Evolutionary conservation across 2,113 vertebrate species (phyloP).

Genomic region (Clarias magur): DNA sequence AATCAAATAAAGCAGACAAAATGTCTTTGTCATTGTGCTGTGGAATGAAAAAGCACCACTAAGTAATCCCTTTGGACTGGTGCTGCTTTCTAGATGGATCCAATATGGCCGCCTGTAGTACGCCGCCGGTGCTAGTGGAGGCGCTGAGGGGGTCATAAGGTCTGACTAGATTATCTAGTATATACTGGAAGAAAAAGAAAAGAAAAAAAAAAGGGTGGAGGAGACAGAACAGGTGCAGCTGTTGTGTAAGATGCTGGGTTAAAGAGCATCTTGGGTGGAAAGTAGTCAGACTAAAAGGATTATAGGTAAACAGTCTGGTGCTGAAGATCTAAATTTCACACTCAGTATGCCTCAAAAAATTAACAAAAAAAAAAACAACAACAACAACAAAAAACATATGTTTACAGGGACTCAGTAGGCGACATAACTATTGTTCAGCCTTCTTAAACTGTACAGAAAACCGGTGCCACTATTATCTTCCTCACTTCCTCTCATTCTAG

Average conservation of each 20-base stretch:
- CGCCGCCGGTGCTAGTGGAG: constrained; percentile 10
- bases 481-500: constrained; percentile 15
- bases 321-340: constrained; percentile 18
- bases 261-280: constrained; percentile 22
- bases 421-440: constrained; percentile 26
- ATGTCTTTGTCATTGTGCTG: constrained; percentile 54
- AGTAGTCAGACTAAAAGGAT: constrained; percentile 44
- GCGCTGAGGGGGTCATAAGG: neutral
- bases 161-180: neutral
- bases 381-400: constrained; percentile 7
- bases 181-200: neutral
- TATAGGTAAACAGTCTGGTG: constrained; percentile 32
- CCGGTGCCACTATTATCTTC: constrained; percentile 38
- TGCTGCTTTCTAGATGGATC: constrained; percentile 15
- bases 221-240: neutral
- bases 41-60: constrained; percentile 1
- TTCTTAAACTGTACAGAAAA: constrained; percentile 36
- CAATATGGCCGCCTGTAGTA: constrained; percentile 3
- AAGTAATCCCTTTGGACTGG: constrained; percentile 20
- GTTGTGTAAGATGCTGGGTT: constrained; percentile 13
- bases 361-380: neutral
- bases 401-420: constrained; percentile 26
- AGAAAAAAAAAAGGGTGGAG: neutral
- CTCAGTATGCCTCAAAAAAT: constrained; percentile 27
- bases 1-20: constrained; percentile 47